Evolutionary conservation across 2,113 vertebrate species (phyloP), one percentile per base, ranked within the genome.

Genomic region (Paedocypris sp.): DNA sequence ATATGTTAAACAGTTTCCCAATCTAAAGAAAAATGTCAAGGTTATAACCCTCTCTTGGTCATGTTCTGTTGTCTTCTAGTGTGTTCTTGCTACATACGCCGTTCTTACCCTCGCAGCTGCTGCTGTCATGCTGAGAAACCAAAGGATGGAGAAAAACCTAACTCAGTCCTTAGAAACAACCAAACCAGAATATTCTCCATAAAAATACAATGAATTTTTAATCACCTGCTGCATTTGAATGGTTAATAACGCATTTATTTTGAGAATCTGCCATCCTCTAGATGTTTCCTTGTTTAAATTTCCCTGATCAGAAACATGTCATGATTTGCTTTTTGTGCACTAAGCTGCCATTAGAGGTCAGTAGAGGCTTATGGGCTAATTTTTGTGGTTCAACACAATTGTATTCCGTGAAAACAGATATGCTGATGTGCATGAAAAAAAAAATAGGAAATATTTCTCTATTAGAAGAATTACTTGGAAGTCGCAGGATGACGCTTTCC

Each of bases 1-100:
- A 3, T 19, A 3, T 8, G 7, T 19, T 8, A 41, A 12, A 35
- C 6, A 19, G 16, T 19, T 6, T 41, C 15, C 7, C 16, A 4
- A 18, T 41, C 15, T 39, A 39, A 16, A 39, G 3, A 18, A 38
- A 13, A 38, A 38, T 15, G 4, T 38, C 35, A 38, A 15, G n/a
- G n/a, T n/a, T n/a, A n/a, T n/a, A n/a, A n/a, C n/a, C n/a, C n/a
- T 48, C n/a, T 53, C 5, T 11, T 2, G 3, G 2, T 11, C 10
- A 18, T 12, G 2, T 33, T 18, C 15, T 9, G 2, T 31, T 25
- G 8, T 54, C 47, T 72, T 67, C 4, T 72, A 84, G 82, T 82
- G 56, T 29, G 78, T 82, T 12, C 20, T 81, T 56, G 74, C 67
- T n/a, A 79, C 77, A 7, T 81, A 78, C 22, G 69, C 75, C 31